phyloP scores from a whole-genome alignment of 2,888 invertebrate genomes.

The Leucophora obtusa region DNA sequence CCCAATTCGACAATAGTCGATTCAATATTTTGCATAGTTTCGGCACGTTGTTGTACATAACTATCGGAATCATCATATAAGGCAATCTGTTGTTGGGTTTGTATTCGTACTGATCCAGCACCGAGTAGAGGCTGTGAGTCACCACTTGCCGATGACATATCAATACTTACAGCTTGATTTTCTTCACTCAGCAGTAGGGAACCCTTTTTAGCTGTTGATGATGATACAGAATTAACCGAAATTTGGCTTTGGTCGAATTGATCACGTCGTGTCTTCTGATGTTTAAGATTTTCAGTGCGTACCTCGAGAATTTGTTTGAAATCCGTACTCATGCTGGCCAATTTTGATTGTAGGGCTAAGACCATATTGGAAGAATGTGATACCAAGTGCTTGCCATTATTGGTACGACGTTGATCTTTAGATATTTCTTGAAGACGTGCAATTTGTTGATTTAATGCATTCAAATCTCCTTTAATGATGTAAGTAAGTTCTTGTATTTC shows the following conservation, averaged over 20 bases:
- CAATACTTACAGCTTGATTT: conserved; percentile 90
- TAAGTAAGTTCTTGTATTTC: conserved; percentile 99
- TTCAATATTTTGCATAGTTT: conserved; percentile 99
- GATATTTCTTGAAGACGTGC: conserved; percentile 93
- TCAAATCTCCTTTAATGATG: conserved; percentile 97
- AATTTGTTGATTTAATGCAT: conserved; percentile 96
- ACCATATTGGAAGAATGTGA: conserved; percentile 96
- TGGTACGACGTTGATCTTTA: conserved; percentile 83
- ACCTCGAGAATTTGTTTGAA: conserved; percentile 99
- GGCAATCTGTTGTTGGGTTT: conserved; percentile 83
- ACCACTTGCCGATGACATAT: conserved; percentile 83
- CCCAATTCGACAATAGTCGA: conserved; percentile 99
- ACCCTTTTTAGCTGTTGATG: conserved; percentile 80
- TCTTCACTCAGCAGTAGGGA: conserved; percentile 79
- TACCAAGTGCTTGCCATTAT: conserved; percentile 87
- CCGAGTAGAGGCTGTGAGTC: conserved; percentile 77
- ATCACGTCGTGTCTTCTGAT: conserved; percentile 95
- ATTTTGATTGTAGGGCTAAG: conserved; percentile 92
- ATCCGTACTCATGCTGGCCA: conserved; percentile 97
- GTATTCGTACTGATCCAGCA: conserved; percentile 74
- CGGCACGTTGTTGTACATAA: conserved; percentile 94
- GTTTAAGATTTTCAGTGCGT: conserved; percentile 97
- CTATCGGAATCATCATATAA: conserved; percentile 92
- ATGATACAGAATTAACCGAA: conserved; percentile 80
- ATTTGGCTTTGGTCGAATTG: conserved; percentile 85